Conservation (phyloP, 2,797 vertebrate genomes). For the Salarias fasciatus region DNA sequence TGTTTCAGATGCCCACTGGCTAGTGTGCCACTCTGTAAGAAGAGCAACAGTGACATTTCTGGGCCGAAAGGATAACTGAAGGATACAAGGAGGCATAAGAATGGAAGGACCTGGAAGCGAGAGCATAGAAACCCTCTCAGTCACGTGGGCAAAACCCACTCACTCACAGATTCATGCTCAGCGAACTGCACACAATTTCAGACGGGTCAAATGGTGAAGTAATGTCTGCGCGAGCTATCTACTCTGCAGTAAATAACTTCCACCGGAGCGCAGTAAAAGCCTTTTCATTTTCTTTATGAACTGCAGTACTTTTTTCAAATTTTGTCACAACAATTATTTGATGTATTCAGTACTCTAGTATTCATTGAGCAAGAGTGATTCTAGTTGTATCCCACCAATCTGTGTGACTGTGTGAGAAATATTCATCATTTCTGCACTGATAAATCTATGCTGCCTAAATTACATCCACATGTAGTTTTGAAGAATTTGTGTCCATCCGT, state of each 20-base stretch:
- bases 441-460: too few species aligned
- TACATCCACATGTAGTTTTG: too few species aligned
- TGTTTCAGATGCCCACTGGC: slow-evolving; percentile 31
- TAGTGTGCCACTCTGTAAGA: slow-evolving; percentile 33
- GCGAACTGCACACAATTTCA: slow-evolving; percentile 45
- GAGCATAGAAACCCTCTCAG: slow-evolving; percentile 66
- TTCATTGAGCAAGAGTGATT: too few species aligned
- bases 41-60: slow-evolving; percentile 65
- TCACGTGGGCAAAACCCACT: slow-evolving; percentile 50
- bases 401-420: too few species aligned
- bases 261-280: background rate
- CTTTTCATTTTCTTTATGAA: background rate
- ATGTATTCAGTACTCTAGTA: too few species aligned
- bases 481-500: too few species aligned
- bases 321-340: too few species aligned
- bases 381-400: too few species aligned
- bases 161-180: slow-evolving; percentile 55
- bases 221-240: background rate
- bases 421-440: too few species aligned
- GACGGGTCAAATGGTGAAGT: slow-evolving; percentile 51
- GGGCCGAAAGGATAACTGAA: slow-evolving; percentile 51
- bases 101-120: slow-evolving; percentile 19
- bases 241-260: background rate
- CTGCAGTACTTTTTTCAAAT: too few species aligned
- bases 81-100: slow-evolving; percentile 15